A percentile compares a stretch with the other conserved stretches of the same genome.
Conservation (phyloP, 2,888 invertebrate species). For the Parasteatoda lunata region DNA sequence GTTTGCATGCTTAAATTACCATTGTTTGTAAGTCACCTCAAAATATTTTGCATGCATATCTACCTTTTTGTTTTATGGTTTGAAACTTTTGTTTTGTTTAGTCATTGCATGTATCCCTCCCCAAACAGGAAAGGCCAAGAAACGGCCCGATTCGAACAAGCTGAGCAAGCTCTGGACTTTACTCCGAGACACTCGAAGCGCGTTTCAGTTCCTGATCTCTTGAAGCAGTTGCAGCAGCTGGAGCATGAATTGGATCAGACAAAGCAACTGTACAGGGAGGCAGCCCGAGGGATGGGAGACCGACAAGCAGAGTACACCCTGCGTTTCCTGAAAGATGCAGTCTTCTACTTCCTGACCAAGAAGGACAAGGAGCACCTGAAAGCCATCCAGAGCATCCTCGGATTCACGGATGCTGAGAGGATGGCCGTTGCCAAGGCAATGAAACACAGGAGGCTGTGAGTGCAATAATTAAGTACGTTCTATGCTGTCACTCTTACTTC, state of each 20-base stretch:
- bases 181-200: slow-evolving; percentile 64
- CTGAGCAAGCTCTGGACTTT: slow-evolving; percentile 79
- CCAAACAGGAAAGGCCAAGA: slow-evolving; percentile 85
- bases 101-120: slow-evolving; percentile 4
- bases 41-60: background rate
- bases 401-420: slow-evolving; percentile 88
- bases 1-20: background rate
- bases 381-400: slow-evolving; percentile 93
- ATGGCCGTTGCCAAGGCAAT: slow-evolving; percentile 80
- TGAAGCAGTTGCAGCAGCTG: slow-evolving; percentile 87
- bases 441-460: slow-evolving; percentile 68
- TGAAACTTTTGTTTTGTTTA: background rate
- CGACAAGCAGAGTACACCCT: slow-evolving; percentile 91
- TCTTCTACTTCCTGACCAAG: slow-evolving; percentile 93
- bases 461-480: slow-evolving; percentile 63
- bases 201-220: slow-evolving; percentile 82
- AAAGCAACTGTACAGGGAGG: slow-evolving; percentile 76
- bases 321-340: slow-evolving; percentile 92
- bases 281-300: slow-evolving; percentile 70
- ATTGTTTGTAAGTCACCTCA: background rate
- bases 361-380: slow-evolving; percentile 89
- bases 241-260: slow-evolving; percentile 90
- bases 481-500: background rate
- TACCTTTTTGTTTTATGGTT: background rate
- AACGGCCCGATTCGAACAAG: slow-evolving; percentile 83